phyloP scores from a whole-genome alignment of 2,797 vertebrate species.

The Prionace glauca region DNA sequence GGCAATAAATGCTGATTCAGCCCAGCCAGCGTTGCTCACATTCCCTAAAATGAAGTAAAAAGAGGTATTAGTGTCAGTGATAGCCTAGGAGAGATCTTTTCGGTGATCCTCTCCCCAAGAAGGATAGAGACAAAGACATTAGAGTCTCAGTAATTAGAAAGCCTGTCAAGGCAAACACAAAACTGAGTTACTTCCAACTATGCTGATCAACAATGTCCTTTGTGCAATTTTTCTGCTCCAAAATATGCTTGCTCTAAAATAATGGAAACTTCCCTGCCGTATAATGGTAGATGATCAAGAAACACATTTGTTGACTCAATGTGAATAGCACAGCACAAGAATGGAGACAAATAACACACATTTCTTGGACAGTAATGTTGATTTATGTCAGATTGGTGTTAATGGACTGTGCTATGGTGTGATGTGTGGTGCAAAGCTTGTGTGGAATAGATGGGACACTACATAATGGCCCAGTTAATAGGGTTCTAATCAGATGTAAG shows the following conservation, averaged over 20 bases:
- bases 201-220: background rate
- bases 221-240: background rate
- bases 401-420: background rate
- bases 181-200: background rate
- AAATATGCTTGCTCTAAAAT: background rate
- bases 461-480: background rate
- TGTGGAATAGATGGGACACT: background rate
- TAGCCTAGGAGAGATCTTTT: background rate
- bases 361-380: background rate
- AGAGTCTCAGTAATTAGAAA: background rate
- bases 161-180: background rate
- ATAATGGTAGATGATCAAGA: background rate
- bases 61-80: background rate
- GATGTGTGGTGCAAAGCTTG: background rate
- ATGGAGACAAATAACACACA: background rate
- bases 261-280: no score
- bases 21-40: no score
- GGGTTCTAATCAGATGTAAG: background rate
- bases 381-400: constrained; percentile 30
- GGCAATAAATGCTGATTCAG: no score
- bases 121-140: background rate
- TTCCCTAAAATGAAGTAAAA: no score
- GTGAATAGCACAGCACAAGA: background rate
- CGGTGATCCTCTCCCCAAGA: background rate
- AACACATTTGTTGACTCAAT: background rate